Evolutionary conservation across 2,797 vertebrate genomes (phyloP), one percentile per base, ranked within the genome.

Genomic region (Microctenopoma stevenorrisi): DNA sequence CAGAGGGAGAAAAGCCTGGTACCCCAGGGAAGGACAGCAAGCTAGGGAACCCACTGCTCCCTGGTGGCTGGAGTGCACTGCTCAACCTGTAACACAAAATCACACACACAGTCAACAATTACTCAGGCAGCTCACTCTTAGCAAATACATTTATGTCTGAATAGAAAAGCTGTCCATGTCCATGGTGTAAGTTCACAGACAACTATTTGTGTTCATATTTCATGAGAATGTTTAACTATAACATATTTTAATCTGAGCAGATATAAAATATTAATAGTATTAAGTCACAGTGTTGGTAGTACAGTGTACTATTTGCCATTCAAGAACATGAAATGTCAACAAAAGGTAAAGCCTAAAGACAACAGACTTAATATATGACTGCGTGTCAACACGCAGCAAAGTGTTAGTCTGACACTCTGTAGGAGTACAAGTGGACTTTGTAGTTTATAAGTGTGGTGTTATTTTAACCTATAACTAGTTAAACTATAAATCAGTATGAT

Each of bases 1-100:
- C 92, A 37, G 92, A 94, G 63, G 97, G 94, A 55, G 97, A 94
- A 92, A 99, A 98, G 64, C 95, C 95, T 4, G 96, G 94, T 64
- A 99, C 96, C 10, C 95, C 96, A 13, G 97, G 94, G 83, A 99
- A 98, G 59, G 97, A 96, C 65, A 99, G 88, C 85, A 99, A 90
- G 64, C 96, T 86, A 35, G 97, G 96, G 81, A 98, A 99, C 22
- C 96, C 95, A 49, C 96, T 93, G 51, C 93, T 94, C 79, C 95
- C 95, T 26, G 96, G 93, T 54, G 95, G 90, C 87, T 97, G 97
- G 47, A 98, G 95, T 72, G 95, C 95, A 73, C 95, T 92, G 51
- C 94, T 92, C 88, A 96, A 87, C 81, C 96, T 96, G 88, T 15
- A 77, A 73, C 12, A 77, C 2, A 26, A 5, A 67, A 22, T 22